Conservation (phyloP, 92 coral and sea anemone species). For the Muricea muricata region DNA sequence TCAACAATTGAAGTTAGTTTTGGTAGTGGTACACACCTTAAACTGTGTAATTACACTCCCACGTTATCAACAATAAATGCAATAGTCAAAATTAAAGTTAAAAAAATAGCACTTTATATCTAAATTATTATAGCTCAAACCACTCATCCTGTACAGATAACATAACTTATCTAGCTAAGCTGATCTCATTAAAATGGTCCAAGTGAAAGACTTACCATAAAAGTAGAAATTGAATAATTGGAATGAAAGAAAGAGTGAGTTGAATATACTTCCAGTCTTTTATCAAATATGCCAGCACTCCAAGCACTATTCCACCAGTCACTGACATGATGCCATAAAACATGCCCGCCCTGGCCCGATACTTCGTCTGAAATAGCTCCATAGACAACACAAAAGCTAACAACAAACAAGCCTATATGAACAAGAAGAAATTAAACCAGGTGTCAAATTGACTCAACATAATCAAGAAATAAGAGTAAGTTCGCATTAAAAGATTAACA, state of each 20-base stretch:
- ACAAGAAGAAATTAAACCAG: not conserved
- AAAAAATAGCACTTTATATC: no score
- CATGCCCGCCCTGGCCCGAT: not conserved
- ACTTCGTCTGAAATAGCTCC: not conserved
- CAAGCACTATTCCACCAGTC: conserved; percentile 75
- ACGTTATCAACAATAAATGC: no score
- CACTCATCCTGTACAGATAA: no score
- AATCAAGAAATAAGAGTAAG: no score
- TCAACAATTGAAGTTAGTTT: no score
- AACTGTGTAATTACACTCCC: no score
- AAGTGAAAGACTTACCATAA: conserved; percentile 59
- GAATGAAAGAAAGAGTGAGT: conserved; percentile 72
- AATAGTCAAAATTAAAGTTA: no score
- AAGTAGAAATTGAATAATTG: conserved; percentile 52
- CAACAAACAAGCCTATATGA: not conserved
- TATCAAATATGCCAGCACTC: conserved; percentile 75
- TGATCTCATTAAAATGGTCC: not conserved
- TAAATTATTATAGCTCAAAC: no score
- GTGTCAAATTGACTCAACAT: no score
- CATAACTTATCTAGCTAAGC: no score
- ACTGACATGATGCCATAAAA: not conserved
- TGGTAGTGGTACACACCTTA: no score
- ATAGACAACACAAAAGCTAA: not conserved
- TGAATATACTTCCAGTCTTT: conserved; percentile 78
- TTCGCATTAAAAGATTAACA: no score